phyloP scores from a whole-genome alignment of 2,113 vertebrate species.

The Numenius arquata region DNA sequence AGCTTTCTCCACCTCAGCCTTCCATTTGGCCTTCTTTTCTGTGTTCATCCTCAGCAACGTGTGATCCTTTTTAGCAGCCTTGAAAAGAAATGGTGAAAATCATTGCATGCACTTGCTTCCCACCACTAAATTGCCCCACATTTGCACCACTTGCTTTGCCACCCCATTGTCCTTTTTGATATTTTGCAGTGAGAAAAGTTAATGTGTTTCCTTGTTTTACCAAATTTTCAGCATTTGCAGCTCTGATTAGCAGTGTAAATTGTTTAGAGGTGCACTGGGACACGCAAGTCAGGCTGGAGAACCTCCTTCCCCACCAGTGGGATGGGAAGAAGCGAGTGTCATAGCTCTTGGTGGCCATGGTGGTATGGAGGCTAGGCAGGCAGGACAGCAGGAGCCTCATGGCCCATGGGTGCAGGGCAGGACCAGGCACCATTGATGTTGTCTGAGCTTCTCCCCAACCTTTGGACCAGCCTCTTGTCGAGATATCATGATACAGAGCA shows the following conservation, averaged over 20 bases:
- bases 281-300: neutral
- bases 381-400: neutral
- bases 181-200: neutral
- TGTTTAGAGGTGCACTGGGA: neutral
- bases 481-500: neutral
- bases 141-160: neutral
- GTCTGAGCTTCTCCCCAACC: neutral
- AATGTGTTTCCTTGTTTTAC: neutral
- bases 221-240: neutral
- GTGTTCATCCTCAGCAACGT: neutral
- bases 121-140: neutral
- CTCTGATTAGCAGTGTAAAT: neutral
- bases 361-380: fast-evolving
- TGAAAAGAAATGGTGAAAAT: neutral
- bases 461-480: neutral
- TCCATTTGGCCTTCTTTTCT: conserved; percentile 61
- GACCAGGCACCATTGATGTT: neutral
- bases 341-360: neutral
- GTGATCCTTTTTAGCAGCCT: conserved; percentile 47
- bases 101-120: neutral
- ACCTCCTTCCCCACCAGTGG: neutral
- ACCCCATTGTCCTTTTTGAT: neutral
- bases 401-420: neutral
- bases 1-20: neutral
- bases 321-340: neutral